Conservation (phyloP, 1,140 invertebrate species). For the Leptestheria dahalacensis region DNA sequence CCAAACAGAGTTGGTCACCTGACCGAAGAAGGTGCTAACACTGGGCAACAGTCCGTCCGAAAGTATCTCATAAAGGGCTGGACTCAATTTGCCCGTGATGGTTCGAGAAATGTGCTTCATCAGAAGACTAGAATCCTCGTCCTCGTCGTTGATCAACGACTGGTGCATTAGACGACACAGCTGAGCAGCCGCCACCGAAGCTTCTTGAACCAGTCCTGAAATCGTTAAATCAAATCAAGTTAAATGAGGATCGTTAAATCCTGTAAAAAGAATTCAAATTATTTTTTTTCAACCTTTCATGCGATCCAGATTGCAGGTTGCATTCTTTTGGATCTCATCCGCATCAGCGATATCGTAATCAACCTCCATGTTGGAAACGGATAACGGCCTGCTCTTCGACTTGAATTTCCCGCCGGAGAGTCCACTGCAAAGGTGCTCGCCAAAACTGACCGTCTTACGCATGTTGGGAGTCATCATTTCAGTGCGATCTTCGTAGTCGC, state of each 20-base stretch:
- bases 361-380: neutral
- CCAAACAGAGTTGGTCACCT: slow-evolving; percentile 75
- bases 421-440: slow-evolving; percentile 7
- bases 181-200: slow-evolving; percentile 9
- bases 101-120: slow-evolving; percentile 4
- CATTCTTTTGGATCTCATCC: neutral
- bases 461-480: neutral
- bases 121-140: slow-evolving; percentile 12
- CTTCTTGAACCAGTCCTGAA: slow-evolving; percentile 10
- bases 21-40: slow-evolving; percentile 69
- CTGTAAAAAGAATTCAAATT: neutral
- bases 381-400: slow-evolving; percentile 1
- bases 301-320: neutral
- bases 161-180: slow-evolving; percentile 10
- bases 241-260: neutral
- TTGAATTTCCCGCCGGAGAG: slow-evolving; percentile 3
- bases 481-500: neutral
- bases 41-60: slow-evolving; percentile 63
- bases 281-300: neutral
- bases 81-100: slow-evolving; percentile 42
- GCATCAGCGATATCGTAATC: neutral
- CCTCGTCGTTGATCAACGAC: slow-evolving; percentile 10
- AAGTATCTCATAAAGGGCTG: slow-evolving; percentile 66
- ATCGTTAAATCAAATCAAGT: neutral
- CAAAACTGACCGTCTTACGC: slow-evolving; percentile 16